Evolutionary conservation across 2,888 invertebrate genomes (phyloP).

Genomic region (Drosophila neonasuta): DNA sequence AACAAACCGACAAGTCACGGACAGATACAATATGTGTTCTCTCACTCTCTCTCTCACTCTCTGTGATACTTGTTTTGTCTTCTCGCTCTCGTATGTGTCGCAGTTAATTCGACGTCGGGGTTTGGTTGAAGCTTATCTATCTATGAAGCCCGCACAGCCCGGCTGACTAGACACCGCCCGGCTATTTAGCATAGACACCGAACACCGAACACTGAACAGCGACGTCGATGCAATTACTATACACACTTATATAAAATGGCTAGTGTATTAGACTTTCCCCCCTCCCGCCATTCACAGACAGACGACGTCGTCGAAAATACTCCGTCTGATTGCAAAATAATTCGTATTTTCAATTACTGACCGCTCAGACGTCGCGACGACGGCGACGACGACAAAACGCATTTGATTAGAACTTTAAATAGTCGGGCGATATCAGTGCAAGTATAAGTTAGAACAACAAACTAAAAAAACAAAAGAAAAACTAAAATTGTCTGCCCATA

Average conservation of each 20-base stretch:
- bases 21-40: constrained; percentile 40
- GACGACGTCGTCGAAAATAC: constrained; percentile 17
- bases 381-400: constrained; percentile 58
- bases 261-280: constrained; percentile 7
- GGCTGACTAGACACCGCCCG: constrained; percentile 56
- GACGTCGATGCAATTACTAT: constrained; percentile 39
- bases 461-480: background rate
- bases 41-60: background rate
- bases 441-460: background rate
- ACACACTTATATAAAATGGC: constrained; percentile 64
- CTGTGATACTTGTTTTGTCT: background rate
- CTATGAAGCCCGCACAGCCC: constrained; percentile 27
- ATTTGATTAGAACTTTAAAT: constrained; percentile 55
- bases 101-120: constrained; percentile 20
- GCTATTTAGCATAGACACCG: constrained; percentile 70
- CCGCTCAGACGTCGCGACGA: constrained; percentile 74
- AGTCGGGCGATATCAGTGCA: constrained; percentile 33
- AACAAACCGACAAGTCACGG: constrained; percentile 72
- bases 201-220: constrained; percentile 30
- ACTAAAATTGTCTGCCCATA: background rate
- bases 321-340: constrained; percentile 70
- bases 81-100: constrained; percentile 1
- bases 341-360: constrained; percentile 72
- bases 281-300: background rate
- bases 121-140: constrained; percentile 44